Evolutionary conservation across 2,797 vertebrate genomes (phyloP).

Genomic region (Propithecus perrieri): DNA sequence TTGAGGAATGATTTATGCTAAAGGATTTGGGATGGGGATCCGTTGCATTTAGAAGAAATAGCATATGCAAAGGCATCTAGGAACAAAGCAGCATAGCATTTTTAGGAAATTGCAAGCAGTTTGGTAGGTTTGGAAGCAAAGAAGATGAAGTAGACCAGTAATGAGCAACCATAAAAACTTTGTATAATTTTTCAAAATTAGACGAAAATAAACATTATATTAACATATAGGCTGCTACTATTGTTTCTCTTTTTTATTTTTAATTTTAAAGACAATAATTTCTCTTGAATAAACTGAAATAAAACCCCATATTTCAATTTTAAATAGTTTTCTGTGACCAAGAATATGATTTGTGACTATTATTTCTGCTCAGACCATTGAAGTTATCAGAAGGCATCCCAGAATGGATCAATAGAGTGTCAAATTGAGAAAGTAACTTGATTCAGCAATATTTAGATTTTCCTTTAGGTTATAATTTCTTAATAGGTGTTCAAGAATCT

Average conservation of each 20-base stretch:
- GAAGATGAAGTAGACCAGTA: not conserved
- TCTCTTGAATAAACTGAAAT: not conserved
- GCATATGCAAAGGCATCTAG: not conserved
- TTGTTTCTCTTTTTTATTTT: not conserved
- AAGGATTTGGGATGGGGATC: not conserved
- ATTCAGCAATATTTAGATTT: slow-evolving; percentile 61
- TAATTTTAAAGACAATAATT: not conserved
- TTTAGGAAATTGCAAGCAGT: not conserved
- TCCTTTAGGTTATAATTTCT: slow-evolving; percentile 30
- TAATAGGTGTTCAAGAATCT: slow-evolving; percentile 5
- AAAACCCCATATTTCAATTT: not conserved
- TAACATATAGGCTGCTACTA: not conserved
- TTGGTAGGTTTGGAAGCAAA: not conserved
- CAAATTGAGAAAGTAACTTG: slow-evolving; percentile 60
- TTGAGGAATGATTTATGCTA: not conserved
- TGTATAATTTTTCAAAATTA: not conserved
- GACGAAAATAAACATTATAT: not conserved
- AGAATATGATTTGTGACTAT: slow-evolving; percentile 13
- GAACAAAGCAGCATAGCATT: not conserved
- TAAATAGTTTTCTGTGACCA: slow-evolving; percentile 28
- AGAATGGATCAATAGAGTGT: slow-evolving; percentile 57
- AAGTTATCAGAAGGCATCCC: slow-evolving; percentile 27
- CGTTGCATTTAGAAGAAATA: not conserved
- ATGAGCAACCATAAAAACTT: not conserved
- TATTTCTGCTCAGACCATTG: slow-evolving; percentile 21